Evolutionary conservation across 2,888 invertebrate species (phyloP).

Genomic region (Phania funesta): DNA sequence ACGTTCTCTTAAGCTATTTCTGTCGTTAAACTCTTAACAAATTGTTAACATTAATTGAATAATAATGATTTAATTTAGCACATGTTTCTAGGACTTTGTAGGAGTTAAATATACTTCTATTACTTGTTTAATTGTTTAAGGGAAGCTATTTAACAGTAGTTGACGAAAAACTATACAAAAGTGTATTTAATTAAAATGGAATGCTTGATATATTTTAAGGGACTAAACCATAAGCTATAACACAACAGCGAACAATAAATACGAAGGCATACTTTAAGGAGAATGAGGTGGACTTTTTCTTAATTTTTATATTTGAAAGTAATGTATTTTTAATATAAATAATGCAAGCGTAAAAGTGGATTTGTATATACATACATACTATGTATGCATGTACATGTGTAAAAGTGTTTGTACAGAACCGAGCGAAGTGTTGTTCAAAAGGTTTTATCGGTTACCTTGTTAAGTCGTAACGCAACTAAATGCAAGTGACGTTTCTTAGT

Average conservation of each 20-base stretch:
- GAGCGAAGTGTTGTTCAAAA: constrained; percentile 31
- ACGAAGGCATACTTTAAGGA: constrained; percentile 59
- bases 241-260: not conserved
- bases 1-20: not conserved
- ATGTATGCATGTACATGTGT: not conserved
- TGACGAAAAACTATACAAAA: not conserved
- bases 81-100: constrained; percentile 17
- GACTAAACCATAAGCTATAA: constrained; percentile 4
- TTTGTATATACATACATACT: not conserved
- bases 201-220: not conserved
- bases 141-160: not conserved
- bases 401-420: not conserved
- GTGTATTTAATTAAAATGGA: not conserved
- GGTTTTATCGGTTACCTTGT: constrained; percentile 27
- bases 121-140: not conserved
- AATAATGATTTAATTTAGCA: constrained; percentile 16
- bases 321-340: not conserved
- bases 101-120: not conserved
- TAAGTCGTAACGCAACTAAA: constrained; percentile 24
- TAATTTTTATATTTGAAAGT: not conserved
- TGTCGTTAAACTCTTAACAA: constrained; percentile 19
- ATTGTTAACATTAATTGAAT: constrained; percentile 32
- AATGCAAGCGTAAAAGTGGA: not conserved
- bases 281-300: not conserved
- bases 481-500: constrained; percentile 2